These are phyloP conservation scores for Drosophila fungiperda DNA, from an alignment of 2,888 invertebrate species.

Conservation along the genomic window DNA sequence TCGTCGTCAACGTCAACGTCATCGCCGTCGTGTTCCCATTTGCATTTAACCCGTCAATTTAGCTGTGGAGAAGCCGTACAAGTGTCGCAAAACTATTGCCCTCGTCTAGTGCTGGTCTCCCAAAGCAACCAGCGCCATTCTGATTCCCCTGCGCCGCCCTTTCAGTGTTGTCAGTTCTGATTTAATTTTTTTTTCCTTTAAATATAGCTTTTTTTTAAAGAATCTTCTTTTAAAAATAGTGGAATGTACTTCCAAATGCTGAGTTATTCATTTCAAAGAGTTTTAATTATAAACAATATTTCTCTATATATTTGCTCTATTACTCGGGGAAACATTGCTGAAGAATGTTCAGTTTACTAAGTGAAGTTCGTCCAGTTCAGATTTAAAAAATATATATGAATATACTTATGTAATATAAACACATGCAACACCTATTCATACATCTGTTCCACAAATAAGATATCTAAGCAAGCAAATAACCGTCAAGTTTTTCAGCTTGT, in stretches of 20 bases:
- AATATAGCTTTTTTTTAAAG: neutral
- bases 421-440: too few species aligned
- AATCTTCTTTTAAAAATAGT: neutral
- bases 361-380: neutral
- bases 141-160: neutral
- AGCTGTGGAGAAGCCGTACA: constrained; percentile 62
- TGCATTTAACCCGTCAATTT: constrained; percentile 29
- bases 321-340: too few species aligned
- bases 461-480: neutral
- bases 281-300: too few species aligned
- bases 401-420: neutral
- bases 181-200: neutral
- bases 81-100: constrained; percentile 46
- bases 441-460: neutral
- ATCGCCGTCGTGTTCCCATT: constrained; percentile 3
- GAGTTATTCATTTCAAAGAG: too few species aligned
- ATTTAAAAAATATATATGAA: neutral
- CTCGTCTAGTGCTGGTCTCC: constrained; percentile 19
- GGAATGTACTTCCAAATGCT: too few species aligned
- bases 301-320: too few species aligned
- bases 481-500: neutral
- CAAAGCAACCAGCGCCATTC: constrained; percentile 6
- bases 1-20: neutral
- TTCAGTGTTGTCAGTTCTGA: constrained; percentile 5
- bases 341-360: too few species aligned